These are phyloP conservation scores for Trichomycterus rosablanca DNA, from an alignment of 2,113 vertebrate genomes.

Conservation along the genomic window DNA sequence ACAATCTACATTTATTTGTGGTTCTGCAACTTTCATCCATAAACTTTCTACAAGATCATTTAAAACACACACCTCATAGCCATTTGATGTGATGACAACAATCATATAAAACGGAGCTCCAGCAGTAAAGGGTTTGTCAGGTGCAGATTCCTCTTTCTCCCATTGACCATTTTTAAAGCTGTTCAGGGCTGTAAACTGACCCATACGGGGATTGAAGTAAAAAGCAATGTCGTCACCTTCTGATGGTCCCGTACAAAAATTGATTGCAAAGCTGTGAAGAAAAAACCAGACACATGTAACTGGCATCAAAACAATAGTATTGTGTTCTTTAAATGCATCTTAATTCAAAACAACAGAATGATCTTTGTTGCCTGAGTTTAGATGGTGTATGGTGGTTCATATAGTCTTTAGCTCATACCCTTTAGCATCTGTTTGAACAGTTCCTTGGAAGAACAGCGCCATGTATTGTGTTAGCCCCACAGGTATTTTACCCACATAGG, in stretches of 20 bases:
- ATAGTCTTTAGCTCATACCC: neutral
- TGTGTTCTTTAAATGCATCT: neutral
- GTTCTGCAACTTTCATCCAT: too few species aligned
- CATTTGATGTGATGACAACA: neutral
- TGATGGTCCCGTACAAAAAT: constrained; percentile 10
- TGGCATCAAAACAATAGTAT: neutral
- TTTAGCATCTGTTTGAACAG: neutral
- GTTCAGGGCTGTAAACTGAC: neutral
- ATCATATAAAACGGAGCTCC: constrained; percentile 12
- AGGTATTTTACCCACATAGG: too few species aligned
- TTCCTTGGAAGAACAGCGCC: constrained; percentile 14
- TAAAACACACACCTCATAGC: constrained; percentile 29
- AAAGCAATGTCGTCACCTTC: constrained; percentile 22
- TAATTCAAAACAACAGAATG: too few species aligned
- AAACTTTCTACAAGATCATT: neutral
- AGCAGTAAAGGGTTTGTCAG: neutral
- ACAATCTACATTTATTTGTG: neutral
- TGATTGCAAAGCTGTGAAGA: constrained; percentile 12
- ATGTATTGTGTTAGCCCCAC: constrained; percentile 9
- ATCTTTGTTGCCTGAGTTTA: neutral
- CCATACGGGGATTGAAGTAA: constrained; percentile 17
- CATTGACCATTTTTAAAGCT: neutral
- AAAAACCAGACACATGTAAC: neutral
- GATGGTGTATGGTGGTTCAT: neutral
- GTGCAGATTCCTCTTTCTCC: neutral